phyloP scores from a whole-genome alignment of 2,888 invertebrate species.

The Morpho achilles region DNA sequence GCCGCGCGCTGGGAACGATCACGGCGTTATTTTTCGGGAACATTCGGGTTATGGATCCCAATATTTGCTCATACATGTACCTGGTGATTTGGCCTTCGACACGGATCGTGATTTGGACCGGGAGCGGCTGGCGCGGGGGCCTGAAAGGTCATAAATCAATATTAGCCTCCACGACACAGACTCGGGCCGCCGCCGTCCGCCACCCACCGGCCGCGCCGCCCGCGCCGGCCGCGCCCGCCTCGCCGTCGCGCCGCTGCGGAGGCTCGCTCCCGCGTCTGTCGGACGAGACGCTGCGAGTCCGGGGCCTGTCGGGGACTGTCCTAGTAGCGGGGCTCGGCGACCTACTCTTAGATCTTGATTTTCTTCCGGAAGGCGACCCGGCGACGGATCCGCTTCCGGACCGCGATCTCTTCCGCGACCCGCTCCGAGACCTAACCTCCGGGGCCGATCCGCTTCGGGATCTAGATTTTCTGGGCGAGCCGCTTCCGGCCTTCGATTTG shows the following conservation, averaged over 20 bases:
- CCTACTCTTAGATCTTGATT: constrained; percentile 29
- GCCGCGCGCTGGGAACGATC: too few species aligned
- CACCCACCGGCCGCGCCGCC: constrained; percentile 4
- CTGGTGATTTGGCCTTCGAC: constrained; percentile 14
- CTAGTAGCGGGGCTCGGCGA: constrained; percentile 19
- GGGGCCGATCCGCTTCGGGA: constrained; percentile 38
- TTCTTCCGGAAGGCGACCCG: constrained; percentile 19
- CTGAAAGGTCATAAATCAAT: neutral
- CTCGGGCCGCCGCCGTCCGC: constrained; percentile 7
- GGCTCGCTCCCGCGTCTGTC: constrained; percentile 33
- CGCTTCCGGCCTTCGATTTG: constrained; percentile 32
- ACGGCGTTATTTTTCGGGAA: too few species aligned
- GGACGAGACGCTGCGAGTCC: constrained; percentile 26
- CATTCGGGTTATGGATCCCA: too few species aligned
- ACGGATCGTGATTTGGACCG: constrained; percentile 15
- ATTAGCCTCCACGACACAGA: neutral
- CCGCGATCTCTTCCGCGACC: constrained; percentile 30
- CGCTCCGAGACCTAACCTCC: constrained; percentile 33
- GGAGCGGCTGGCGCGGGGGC: constrained; percentile 14
- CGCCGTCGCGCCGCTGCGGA: constrained; percentile 25
- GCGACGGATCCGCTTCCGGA: constrained; percentile 25
- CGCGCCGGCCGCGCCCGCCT: constrained; percentile 14
- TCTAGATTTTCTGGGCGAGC: constrained; percentile 34
- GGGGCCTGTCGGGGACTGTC: constrained; percentile 17
- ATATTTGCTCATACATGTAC: neutral